Evolutionary conservation across 2,113 vertebrate genomes (phyloP).

Genomic region (Archocentrus centrarchus): DNA sequence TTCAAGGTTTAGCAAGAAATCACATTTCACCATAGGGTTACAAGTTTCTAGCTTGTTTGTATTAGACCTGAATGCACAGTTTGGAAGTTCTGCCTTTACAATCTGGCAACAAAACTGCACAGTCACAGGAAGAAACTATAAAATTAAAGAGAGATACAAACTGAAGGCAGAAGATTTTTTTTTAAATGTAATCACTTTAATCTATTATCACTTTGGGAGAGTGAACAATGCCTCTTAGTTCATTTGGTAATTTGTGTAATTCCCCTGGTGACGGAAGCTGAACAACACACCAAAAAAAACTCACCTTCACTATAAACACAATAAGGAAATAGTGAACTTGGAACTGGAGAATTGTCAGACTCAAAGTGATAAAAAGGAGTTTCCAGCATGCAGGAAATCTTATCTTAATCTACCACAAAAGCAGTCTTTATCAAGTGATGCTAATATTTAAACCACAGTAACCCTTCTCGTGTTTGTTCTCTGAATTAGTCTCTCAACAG

Average conservation of each 20-base stretch:
- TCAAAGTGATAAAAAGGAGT: neutral
- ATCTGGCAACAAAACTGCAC: neutral
- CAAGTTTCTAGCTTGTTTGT: too few species aligned
- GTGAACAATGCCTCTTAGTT: neutral
- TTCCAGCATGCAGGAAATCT: neutral
- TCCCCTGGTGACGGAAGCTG: constrained; percentile 11
- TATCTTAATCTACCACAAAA: neutral
- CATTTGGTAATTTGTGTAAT: neutral
- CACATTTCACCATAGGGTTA: constrained; percentile 26
- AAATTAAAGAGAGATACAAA: neutral
- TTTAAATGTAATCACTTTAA: neutral
- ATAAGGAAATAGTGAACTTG: constrained; percentile 12
- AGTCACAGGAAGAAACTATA: neutral
- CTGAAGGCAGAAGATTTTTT: neutral
- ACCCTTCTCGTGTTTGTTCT: neutral
- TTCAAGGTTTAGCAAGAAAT: constrained; percentile 23
- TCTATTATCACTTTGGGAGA: neutral
- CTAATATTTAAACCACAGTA: constrained; percentile 6
- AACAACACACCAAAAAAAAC: neutral
- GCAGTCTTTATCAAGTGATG: neutral
- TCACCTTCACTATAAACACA: neutral
- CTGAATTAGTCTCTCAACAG: too few species aligned
- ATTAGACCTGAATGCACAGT: neutral
- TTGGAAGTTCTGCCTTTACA: constrained; percentile 15
- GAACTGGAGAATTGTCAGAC: neutral